phyloP scores from a whole-genome alignment of 1,140 invertebrate species.

The Drosophila quadrilineata region DNA sequence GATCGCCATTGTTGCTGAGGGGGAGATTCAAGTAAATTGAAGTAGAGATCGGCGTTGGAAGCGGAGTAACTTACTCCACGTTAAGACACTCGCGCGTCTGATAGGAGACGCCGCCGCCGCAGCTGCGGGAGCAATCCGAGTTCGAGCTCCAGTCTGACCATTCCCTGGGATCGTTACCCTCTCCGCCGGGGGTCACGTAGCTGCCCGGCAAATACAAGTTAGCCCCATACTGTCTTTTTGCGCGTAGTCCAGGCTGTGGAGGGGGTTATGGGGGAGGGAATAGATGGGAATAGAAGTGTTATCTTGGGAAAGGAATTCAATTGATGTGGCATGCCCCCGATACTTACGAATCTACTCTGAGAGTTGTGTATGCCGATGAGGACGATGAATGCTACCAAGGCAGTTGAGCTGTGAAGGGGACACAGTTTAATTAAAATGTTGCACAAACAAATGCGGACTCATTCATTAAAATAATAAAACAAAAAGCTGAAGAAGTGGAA shows the following conservation, averaged over 20 bases:
- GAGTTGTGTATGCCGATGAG: slow-evolving; percentile 58
- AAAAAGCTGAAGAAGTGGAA: too few relatives aligned
- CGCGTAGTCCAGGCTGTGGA: slow-evolving; percentile 83
- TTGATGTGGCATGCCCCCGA: too few relatives aligned
- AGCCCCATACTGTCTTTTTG: slow-evolving; percentile 88
- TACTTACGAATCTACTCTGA: slow-evolving; percentile 80
- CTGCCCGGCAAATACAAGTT: slow-evolving; percentile 86
- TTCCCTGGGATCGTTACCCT: slow-evolving; percentile 81
- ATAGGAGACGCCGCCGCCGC: slow-evolving; percentile 92
- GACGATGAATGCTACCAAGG: slow-evolving; percentile 78
- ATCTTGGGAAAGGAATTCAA: too few relatives aligned
- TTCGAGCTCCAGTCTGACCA: slow-evolving; percentile 90
- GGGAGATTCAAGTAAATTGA: slow-evolving; percentile 27
- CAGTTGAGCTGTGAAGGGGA: slow-evolving; percentile 63
- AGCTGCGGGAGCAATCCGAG: slow-evolving; percentile 91
- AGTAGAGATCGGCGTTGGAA: neutral
- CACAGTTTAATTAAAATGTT: slow-evolving; percentile 44
- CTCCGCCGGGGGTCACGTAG: slow-evolving; percentile 86
- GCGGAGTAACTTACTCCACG: slow-evolving; percentile 82
- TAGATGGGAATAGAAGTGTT: neutral
- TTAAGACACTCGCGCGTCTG: slow-evolving; percentile 88
- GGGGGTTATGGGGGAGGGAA: neutral
- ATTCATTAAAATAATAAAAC: slow-evolving; percentile 54
- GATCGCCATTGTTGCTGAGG: slow-evolving; percentile 83
- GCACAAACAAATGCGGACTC: neutral